Evolutionary conservation across 1,140 invertebrate genomes (phyloP).

Genomic region (Harlomillsia oculata): DNA sequence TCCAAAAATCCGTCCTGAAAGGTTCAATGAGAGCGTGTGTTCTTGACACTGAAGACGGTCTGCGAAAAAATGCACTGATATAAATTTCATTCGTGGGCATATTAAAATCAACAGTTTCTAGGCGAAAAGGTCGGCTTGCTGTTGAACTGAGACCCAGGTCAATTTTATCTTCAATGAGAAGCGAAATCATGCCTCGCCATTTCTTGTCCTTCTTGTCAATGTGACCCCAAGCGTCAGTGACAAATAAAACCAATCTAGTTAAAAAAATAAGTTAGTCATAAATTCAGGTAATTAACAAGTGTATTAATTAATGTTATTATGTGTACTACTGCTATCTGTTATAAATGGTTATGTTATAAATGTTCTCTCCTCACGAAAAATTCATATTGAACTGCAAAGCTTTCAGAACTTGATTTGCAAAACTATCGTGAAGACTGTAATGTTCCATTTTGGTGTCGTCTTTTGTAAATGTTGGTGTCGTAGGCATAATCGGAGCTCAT

Average conservation of each 20-base stretch:
- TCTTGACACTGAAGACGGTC: background rate
- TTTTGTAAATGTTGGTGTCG: constrained; percentile 9
- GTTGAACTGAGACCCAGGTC: constrained; percentile 16
- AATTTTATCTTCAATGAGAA: constrained; percentile 7
- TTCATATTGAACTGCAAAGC: constrained; percentile 18
- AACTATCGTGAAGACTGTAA: constrained; percentile 5
- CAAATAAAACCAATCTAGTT: background rate
- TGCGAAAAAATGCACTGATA: constrained; percentile 12
- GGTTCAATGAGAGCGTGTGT: background rate
- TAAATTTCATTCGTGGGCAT: constrained; percentile 13
- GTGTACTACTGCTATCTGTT: background rate
- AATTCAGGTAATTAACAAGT: background rate
- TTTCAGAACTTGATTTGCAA: constrained; percentile 9
- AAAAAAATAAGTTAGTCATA: background rate
- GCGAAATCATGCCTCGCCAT: constrained; percentile 24
- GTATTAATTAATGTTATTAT: background rate
- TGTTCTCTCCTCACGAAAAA: constrained; percentile 15
- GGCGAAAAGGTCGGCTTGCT: constrained; percentile 9
- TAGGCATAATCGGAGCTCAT: constrained; percentile 8
- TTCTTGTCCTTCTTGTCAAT: background rate
- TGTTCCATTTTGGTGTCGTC: background rate
- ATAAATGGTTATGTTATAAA: background rate
- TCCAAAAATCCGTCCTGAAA: constrained; percentile 13
- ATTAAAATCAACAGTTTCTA: constrained; percentile 20
- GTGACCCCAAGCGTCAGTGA: constrained; percentile 14